Conservation (phyloP, 2,888 invertebrate species). For the Sthenelais limicola region DNA sequence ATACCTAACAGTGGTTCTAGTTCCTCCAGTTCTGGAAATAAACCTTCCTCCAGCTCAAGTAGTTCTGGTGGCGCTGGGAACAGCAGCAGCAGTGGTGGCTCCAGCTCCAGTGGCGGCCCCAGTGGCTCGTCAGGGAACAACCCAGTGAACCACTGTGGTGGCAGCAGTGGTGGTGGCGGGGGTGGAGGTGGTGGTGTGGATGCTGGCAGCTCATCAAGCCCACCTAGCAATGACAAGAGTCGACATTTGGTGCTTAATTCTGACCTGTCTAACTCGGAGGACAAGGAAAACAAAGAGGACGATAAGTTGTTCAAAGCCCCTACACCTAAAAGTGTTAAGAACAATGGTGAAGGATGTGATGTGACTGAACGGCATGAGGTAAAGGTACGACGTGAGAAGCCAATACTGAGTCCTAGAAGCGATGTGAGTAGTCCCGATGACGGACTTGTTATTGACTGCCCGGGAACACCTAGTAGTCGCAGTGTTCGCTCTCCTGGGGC, state of each 20-base stretch:
- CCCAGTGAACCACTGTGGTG: neutral
- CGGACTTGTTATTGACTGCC: conserved; percentile 71
- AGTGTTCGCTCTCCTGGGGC: conserved; percentile 23
- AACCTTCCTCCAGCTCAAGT: conserved; percentile 1
- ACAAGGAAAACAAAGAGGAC: conserved; percentile 49
- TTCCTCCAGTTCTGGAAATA: neutral
- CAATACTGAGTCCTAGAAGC: conserved; percentile 58
- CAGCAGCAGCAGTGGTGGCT: neutral
- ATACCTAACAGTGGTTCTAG: neutral
- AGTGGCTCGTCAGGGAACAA: neutral
- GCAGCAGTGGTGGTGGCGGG: neutral
- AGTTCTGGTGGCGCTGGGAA: neutral
- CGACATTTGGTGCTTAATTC: conserved; percentile 31
- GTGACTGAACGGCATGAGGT: conserved; percentile 25
- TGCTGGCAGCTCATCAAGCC: neutral
- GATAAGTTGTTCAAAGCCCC: conserved; percentile 60
- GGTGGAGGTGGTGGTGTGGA: conserved; percentile 3
- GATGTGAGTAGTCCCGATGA: conserved; percentile 70
- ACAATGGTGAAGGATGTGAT: conserved; percentile 30
- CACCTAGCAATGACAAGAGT: neutral
- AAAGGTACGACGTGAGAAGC: conserved; percentile 15
- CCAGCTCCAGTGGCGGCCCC: conserved; percentile 4
- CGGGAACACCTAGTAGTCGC: conserved; percentile 53
- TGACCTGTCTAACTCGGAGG: conserved; percentile 31
- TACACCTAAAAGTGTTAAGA: conserved; percentile 54